These are phyloP conservation scores for Ptychadena robeensis DNA, from an alignment of 2,797 vertebrate species.

Conservation along the genomic window DNA sequence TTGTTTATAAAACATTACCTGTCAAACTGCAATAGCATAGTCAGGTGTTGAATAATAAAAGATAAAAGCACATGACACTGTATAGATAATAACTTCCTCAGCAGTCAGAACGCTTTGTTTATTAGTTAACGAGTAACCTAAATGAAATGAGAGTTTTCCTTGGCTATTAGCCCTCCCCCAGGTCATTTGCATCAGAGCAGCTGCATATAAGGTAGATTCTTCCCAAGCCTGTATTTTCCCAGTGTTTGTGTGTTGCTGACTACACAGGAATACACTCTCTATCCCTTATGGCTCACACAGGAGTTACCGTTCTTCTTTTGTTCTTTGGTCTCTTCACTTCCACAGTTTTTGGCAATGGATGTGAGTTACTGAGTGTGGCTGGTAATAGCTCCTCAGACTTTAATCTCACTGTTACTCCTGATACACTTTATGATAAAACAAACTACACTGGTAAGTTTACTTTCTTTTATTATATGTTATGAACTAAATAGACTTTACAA, in stretches of 20 bases:
- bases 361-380: neutral
- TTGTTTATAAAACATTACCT: too few relatives aligned
- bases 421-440: neutral
- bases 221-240: constrained; percentile 5
- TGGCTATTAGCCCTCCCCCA: neutral
- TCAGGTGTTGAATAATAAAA: neutral
- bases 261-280: neutral
- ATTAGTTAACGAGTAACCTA: constrained; percentile 2
- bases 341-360: neutral
- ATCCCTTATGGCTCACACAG: neutral
- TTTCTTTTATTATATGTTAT: neutral
- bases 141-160: neutral
- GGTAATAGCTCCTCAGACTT: neutral
- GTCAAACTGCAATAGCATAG: neutral
- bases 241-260: neutral
- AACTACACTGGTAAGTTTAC: neutral
- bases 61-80: neutral
- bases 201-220: neutral
- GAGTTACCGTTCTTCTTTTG: neutral
- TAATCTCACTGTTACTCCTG: neutral
- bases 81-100: constrained; percentile 7
- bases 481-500: neutral
- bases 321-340: neutral
- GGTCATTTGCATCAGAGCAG: neutral
- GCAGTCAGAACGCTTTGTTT: neutral